Evolutionary conservation across 2,888 invertebrate genomes (phyloP), one percentile per base, ranked within the genome.

Genomic region (Cordilura impudica): DNA sequence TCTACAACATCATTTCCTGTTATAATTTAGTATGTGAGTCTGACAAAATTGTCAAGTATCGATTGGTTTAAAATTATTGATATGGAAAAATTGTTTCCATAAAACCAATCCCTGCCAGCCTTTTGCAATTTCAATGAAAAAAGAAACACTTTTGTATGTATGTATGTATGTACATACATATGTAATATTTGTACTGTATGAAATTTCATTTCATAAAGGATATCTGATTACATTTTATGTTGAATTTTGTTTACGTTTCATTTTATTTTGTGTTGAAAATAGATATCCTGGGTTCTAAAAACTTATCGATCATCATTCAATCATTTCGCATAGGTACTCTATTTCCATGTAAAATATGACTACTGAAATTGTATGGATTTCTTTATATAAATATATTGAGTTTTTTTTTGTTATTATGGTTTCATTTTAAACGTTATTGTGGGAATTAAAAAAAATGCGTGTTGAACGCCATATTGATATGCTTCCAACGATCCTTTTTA

Each of bases 1-100:
- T 43, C 51, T n/a, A 10, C 8, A 4, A 35, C 61, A 63, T 51
- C 51, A 51, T 35, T 63, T 63, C 63, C 63, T 63, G 63, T 39
- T 18, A 10, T 56, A 19, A 23, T 19, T 3, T 23, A 5, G 23
- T 23, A 10, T 21, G 49, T 51, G 5, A n/a, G 39, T 39, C 39
- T 51, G 8, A 51, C 19, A 51, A 5, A 23, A n/a, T n/a, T 51
- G 12, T 26, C 0, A n/a, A 23, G 51, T 21, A n/a, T 51, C 8
- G 23, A 51, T 51, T 12, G 6, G 51, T 12, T 54, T n/a, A n/a
- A n/a, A n/a, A 35, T 19, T 56, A n/a, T 39, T 39, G 35, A 39
- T 39, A 4, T 39, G 10, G 5, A 1, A 39, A 39, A 39, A 12
- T 39, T 12, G 35, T 39, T 39, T 39, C 4, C n/a, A 4, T 39